Conservation (phyloP, 92 coral and sea anemone species). For the Parazoanthus darwini region DNA sequence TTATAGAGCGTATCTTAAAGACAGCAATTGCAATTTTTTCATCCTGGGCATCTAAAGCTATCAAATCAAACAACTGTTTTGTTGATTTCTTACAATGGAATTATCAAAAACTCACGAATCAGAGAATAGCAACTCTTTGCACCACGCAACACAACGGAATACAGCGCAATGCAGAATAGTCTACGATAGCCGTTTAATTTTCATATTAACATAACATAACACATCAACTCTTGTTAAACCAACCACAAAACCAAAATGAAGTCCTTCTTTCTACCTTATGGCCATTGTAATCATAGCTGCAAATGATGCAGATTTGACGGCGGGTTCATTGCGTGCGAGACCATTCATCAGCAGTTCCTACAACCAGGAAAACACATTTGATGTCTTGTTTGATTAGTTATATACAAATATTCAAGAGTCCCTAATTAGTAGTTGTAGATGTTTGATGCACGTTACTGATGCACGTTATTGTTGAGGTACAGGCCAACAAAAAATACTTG, state of each 20-base stretch:
- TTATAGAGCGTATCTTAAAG: too few species aligned
- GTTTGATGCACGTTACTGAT: too few species aligned
- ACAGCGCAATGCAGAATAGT: background rate
- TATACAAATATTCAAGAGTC: background rate
- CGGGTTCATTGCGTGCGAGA: slow-evolving; percentile 85
- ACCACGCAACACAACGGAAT: background rate
- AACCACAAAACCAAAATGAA: background rate
- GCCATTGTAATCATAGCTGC: slow-evolving; percentile 86
- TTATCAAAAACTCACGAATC: too few species aligned
- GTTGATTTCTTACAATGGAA: too few species aligned
- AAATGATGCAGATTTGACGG: slow-evolving; percentile 75
- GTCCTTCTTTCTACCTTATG: slow-evolving; percentile 58
- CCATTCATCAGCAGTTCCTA: slow-evolving; percentile 88
- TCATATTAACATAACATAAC: too few species aligned
- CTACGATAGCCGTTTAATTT: too few species aligned
- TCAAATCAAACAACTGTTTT: background rate
- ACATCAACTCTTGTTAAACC: background rate
- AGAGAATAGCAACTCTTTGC: too few species aligned
- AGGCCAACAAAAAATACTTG: background rate
- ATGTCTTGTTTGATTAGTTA: background rate
- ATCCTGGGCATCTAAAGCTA: background rate
- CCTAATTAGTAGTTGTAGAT: too few species aligned
- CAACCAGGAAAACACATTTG: slow-evolving; percentile 12
- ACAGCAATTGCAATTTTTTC: too few species aligned
- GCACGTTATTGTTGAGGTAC: too few species aligned